Percentiles rank a stretch among this genome's conserved stretches.
Conservation (phyloP, 2,888 invertebrate genomes). For the Pollenia griseotomentosa region DNA sequence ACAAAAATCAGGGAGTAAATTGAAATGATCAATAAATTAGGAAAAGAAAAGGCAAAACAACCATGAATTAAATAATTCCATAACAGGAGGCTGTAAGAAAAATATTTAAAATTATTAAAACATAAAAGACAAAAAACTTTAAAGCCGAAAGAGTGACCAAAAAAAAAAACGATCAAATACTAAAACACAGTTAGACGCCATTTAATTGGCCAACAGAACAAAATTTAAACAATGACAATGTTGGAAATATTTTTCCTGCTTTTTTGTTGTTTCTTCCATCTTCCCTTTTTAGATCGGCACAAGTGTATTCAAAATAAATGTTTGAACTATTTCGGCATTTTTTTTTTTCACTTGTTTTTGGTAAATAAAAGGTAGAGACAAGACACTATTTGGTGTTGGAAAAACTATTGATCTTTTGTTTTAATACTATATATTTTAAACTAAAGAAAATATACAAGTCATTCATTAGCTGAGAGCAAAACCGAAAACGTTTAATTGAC, state of each 20-base stretch:
- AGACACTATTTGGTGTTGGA: neutral
- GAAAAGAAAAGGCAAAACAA: neutral
- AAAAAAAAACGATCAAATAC: constrained; percentile 5
- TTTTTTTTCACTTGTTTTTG: neutral
- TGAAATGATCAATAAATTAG: constrained; percentile 49
- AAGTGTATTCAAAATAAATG: constrained; percentile 60
- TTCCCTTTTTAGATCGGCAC: constrained; percentile 45
- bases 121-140: constrained; percentile 56
- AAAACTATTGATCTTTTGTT: constrained; percentile 58
- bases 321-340: constrained; percentile 5
- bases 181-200: constrained; percentile 72
- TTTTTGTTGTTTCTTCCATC: neutral
- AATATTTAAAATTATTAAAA: constrained; percentile 73
- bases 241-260: constrained; percentile 52
- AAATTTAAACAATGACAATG: constrained; percentile 65
- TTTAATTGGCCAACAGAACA: constrained; percentile 73
- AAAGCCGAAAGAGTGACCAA: constrained; percentile 22
- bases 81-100: constrained; percentile 49
- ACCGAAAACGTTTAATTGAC: constrained; percentile 64
- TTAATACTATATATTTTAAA: neutral
- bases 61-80: constrained; percentile 30
- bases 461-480: constrained; percentile 55
- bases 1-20: constrained; percentile 47
- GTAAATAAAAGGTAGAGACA: constrained; percentile 1
- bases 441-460: constrained; percentile 56